Evolutionary conservation across 2,888 invertebrate species (phyloP).

Genomic region (Alloscopus bannaensis): DNA sequence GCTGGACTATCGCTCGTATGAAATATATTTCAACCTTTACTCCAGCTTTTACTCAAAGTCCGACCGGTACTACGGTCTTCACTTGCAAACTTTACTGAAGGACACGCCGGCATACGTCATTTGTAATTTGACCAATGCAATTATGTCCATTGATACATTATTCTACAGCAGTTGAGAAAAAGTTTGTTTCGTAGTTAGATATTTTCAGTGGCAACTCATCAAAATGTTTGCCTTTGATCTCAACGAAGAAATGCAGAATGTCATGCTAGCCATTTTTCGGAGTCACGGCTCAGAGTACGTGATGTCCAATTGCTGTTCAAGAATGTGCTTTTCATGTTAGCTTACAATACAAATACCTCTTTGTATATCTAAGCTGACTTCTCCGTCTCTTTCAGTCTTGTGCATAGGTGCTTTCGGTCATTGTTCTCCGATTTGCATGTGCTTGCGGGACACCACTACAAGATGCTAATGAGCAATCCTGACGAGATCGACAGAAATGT

Average conservation of each 20-base stretch:
- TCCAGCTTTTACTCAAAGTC: constrained; percentile 37
- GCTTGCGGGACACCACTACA: constrained; percentile 56
- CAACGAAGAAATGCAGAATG: constrained; percentile 43
- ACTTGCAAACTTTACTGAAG: constrained; percentile 32
- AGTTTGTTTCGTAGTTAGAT: constrained; percentile 44
- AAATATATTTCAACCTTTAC: constrained; percentile 16
- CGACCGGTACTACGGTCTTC: constrained; percentile 48
- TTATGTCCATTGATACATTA: no score
- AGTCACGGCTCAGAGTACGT: no score
- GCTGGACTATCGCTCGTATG: constrained; percentile 11
- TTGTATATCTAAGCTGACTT: no score
- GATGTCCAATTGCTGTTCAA: no score
- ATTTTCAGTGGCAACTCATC: constrained; percentile 62
- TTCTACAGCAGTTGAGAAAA: background rate
- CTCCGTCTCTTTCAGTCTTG: constrained; percentile 33
- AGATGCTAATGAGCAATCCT: constrained; percentile 20
- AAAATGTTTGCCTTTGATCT: constrained; percentile 60
- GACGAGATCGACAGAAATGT: constrained; percentile 9
- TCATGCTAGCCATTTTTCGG: constrained; percentile 38
- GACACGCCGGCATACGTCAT: constrained; percentile 50
- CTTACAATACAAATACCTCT: no score
- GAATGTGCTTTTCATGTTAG: no score
- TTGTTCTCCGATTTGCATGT: constrained; percentile 56
- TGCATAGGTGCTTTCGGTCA: constrained; percentile 58
- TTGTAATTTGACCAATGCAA: constrained; percentile 33